Evolutionary conservation across 2,797 vertebrate species (phyloP), one percentile per base, ranked within the genome.

Genomic region (Danio choprae): DNA sequence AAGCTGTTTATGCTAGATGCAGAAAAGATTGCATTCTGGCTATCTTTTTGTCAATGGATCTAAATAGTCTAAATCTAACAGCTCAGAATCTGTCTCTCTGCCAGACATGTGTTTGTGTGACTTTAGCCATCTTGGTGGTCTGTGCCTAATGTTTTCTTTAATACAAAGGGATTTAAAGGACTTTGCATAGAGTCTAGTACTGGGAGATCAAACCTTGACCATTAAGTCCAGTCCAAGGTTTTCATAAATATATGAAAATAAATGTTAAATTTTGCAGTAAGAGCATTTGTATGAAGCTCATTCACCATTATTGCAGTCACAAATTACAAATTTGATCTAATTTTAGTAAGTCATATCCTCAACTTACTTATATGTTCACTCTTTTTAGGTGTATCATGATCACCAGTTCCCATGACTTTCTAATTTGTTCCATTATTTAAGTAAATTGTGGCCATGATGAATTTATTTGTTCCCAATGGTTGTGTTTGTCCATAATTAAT

Each of bases 171-270:
- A 59, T 82, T 76, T 68, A 10, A 38, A 56, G 5, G 29, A 53
- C 7, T 79, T 71, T 76, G 53, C 48, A 22, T n/a, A 40, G 38
- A 82, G 43, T 9, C 4, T 8, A 41, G 71, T 67, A 29, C 40
- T 79, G 46, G 56, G 76, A 79, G 78, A 72, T 58, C 43, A 69
- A 70, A 79, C 51, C n/a, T 81, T 87, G 84, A 84, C 86, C 85
- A 89, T 87, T 88, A 84, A 84, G 71, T 67, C 62, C 9, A 74
- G 67, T 44, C 46, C 18, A 77, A 75, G 73, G 29, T 48, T 51
- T 36, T 64, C 16, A 36, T 40, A 69, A 50, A 58, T 71, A 13
- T 36, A 29, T 62, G 51, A 60, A 80, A 53, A 41, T 68, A 58
- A 74, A 64, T 43, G n/a, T 40, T 53, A 65, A 4, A 46, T 58